Base-by-base conservation (phyloP, 1,140 invertebrate genomes). In the Drosophila tani region DNA sequence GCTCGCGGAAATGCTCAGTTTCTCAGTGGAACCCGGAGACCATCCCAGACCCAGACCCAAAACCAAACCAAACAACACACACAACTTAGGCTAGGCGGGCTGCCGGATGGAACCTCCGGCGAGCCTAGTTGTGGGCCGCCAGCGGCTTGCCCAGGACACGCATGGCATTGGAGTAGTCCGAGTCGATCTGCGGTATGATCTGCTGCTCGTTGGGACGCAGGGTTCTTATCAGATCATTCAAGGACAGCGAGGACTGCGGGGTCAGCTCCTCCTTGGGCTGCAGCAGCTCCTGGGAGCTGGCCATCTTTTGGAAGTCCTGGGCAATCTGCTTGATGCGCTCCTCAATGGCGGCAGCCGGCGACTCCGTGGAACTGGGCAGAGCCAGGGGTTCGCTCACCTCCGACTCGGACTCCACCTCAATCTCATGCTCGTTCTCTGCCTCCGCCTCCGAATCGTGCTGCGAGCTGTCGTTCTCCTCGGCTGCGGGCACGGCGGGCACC, bases 151-250 rank as follows among this genome's bases (percentile, higher is more conserved):
- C 92, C 32, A 93, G 78, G 24, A 93, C 92, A 21, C 91, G 87
- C 92, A 93, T 93, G 46, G 92, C 91, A 74, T 93, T 92, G 45
- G 92, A 92, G 68, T 93, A 93, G 65, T 93, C 91, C 11, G 91
- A 93, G 64, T 93, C 92, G 69, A 93, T 93, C 64, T 93, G 92
- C 35, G 92, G 91, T 29, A 92, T 91, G 43, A 92, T 91, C 65
- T 93, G 92, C 57, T 93, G 92, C 29, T 93, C 92, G 47, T 91
- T 92, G 49, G 92, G 92, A n/a, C 91, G 82, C 55, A 93, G 40
- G 14, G 92, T 93, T 59, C 91, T 86, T 64, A 93, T 92, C 21
- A 93, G 80, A 68, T 93, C 92, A 50, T 92, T 92, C 5, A 93
- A 74, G 9, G 92, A 93, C 6, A 93, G 73, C 35, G 92, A 93